Conservation (phyloP, 2,888 invertebrate species). For the Leistus spinibarbis region DNA sequence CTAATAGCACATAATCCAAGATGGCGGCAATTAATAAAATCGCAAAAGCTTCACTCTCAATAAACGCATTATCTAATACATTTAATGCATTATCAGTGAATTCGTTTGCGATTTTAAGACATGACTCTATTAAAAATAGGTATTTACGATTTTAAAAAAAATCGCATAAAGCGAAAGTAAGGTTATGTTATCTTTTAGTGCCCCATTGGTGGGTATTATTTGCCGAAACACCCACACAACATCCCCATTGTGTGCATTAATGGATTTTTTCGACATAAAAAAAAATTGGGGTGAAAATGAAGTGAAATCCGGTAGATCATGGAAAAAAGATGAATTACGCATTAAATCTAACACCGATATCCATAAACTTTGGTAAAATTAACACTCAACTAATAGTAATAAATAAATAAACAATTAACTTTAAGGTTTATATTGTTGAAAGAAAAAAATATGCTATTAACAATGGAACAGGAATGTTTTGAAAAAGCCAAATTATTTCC, state of each 20-base stretch:
- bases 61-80: constrained; percentile 24
- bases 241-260: constrained; percentile 61
- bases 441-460: constrained; percentile 95
- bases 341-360: constrained; percentile 94
- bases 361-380: constrained; percentile 91
- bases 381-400: background rate
- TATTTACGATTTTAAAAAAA: constrained; percentile 10
- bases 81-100: constrained; percentile 20
- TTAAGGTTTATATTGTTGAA: constrained; percentile 83
- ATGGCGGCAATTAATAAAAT: constrained; percentile 33
- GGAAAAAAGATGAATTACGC: constrained; percentile 88
- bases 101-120: constrained; percentile 13
- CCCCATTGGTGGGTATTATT: background rate
- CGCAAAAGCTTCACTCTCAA: constrained; percentile 17
- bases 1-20: background rate
- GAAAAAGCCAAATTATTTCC: constrained; percentile 74
- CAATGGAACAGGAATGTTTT: constrained; percentile 89
- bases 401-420: constrained; percentile 1
- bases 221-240: constrained; percentile 53
- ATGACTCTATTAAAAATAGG: constrained; percentile 20
- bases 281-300: constrained; percentile 81
- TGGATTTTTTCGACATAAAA: constrained; percentile 89
- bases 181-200: constrained; percentile 5
- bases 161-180: constrained; percentile 6
- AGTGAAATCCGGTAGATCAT: constrained; percentile 83